phyloP scores from a whole-genome alignment of 2,113 vertebrate species.

The Platysteira castanea region DNA sequence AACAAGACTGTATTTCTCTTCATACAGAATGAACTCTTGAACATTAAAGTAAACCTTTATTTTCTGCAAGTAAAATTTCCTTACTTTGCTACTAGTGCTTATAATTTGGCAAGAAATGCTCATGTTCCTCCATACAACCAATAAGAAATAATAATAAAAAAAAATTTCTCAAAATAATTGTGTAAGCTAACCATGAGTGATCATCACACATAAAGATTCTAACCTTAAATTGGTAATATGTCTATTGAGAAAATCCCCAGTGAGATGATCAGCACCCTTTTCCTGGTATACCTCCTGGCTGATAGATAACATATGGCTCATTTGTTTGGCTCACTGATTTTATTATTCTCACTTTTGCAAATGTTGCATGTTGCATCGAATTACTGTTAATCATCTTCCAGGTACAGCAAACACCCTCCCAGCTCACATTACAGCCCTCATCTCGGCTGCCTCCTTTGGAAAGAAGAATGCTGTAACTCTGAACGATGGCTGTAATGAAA shows the following conservation, averaged over 20 bases:
- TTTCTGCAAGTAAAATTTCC: background rate
- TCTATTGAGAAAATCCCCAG: background rate
- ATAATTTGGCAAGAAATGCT: background rate
- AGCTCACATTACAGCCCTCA: background rate
- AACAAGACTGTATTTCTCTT: background rate
- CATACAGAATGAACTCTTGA: background rate
- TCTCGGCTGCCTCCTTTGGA: background rate
- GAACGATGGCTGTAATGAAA: background rate
- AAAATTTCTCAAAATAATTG: background rate
- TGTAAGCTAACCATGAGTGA: background rate
- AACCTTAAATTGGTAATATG: background rate
- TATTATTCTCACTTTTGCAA: slow-evolving; percentile 33
- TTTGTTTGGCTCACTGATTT: slow-evolving; percentile 33
- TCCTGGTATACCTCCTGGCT: background rate
- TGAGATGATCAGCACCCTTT: background rate
- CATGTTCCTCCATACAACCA: background rate
- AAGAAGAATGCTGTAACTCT: slow-evolving; percentile 1
- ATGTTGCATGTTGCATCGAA: background rate
- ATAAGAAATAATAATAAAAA: background rate
- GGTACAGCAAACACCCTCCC: background rate
- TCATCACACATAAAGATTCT: background rate
- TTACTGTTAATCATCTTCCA: slow-evolving; percentile 4
- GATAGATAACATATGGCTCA: slow-evolving; percentile 22
- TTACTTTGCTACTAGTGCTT: background rate
- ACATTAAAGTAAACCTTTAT: background rate